phyloP scores from a whole-genome alignment of 2,797 vertebrate species.

The Arremon brunneinucha region DNA sequence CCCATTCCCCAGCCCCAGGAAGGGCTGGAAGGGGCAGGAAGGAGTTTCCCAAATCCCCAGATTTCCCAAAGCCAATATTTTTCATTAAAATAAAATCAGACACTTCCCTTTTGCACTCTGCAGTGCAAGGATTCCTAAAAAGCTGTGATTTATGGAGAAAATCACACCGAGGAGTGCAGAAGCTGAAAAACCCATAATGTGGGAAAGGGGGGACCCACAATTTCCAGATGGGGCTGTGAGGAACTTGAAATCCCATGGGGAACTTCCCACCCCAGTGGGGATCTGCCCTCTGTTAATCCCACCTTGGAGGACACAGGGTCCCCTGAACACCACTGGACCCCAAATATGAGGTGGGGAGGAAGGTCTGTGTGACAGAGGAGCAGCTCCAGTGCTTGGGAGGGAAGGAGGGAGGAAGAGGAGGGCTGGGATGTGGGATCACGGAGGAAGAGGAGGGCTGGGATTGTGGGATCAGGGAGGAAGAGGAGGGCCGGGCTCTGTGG shows the following conservation, averaged over 20 bases:
- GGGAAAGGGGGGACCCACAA: accelerated
- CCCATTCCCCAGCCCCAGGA: neutral
- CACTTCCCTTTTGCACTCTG: accelerated
- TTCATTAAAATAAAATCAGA: neutral
- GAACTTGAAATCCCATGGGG: neutral
- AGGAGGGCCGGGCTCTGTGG: neutral
- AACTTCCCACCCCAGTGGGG: neutral
- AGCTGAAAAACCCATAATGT: accelerated
- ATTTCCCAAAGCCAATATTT: neutral
- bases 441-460: neutral
- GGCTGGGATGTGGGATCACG: neutral
- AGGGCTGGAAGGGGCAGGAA: neutral
- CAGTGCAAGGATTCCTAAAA: neutral
- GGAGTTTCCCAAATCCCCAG: neutral
- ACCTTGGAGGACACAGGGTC: neutral
- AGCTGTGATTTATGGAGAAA: neutral
- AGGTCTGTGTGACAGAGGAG: neutral
- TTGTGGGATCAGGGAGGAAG: neutral
- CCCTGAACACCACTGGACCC: accelerated
- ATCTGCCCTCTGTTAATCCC: neutral
- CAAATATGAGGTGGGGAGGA: neutral
- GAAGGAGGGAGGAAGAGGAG: neutral
- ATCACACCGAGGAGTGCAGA: neutral
- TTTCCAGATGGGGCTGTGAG: accelerated
- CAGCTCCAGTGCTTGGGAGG: no score